These are phyloP conservation scores for Drosophila histrio DNA, from an alignment of 2,888 invertebrate genomes.

Conservation along the genomic window DNA sequence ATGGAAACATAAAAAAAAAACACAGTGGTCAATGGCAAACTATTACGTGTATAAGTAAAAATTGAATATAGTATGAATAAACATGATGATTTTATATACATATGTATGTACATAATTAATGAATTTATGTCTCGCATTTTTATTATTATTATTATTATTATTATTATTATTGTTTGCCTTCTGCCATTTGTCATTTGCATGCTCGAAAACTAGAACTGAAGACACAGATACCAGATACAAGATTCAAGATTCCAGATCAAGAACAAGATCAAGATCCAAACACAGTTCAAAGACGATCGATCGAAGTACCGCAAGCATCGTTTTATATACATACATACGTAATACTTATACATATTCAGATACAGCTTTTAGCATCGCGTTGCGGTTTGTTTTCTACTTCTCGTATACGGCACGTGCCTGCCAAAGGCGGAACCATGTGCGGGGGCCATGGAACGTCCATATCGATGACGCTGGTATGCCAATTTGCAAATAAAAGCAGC, in stretches of 20 bases:
- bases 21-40: conserved; percentile 70
- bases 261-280: conserved; percentile 4
- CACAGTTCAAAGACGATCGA: conserved; percentile 10
- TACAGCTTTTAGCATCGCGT: conserved; percentile 5
- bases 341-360: neutral
- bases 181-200: neutral
- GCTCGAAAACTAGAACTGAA: neutral
- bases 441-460: conserved; percentile 12
- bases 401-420: conserved; percentile 34
- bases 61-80: conserved; percentile 35
- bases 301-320: neutral
- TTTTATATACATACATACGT: neutral
- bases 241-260: conserved; percentile 4
- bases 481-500: conserved; percentile 44
- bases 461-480: conserved; percentile 46
- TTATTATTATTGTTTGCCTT: neutral
- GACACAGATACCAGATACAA: neutral
- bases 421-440: conserved; percentile 4
- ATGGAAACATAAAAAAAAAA: conserved; percentile 4
- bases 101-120: conserved; percentile 48
- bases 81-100: conserved; percentile 47
- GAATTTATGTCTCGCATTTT: conserved; percentile 9
- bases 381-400: no score
- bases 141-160: conserved; percentile 6
- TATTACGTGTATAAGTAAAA: conserved; percentile 69